Percentiles rank a stretch among this genome's conserved stretches.
These are phyloP conservation scores for Siphamia tubifer DNA, from an alignment of 2,113 vertebrate species.

Conservation along the genomic window DNA sequence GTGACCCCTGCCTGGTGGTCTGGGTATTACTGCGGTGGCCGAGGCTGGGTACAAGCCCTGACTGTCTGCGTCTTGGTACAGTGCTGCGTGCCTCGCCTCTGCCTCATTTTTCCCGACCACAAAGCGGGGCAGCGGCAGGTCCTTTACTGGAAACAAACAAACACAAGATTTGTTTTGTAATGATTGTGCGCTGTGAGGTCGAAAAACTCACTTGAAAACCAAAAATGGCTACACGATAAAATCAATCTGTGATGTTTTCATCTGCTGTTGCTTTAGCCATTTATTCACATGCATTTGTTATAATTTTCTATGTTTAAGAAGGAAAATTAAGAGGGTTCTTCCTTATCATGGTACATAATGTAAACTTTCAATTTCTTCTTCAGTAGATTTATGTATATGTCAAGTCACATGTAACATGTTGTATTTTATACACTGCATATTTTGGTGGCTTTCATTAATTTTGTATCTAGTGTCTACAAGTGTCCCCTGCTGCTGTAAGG, in stretches of 20 bases:
- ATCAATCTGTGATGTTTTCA: not conserved
- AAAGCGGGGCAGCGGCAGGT: slow-evolving; percentile 93
- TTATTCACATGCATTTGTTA: not conserved
- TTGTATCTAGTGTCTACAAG: too few species aligned
- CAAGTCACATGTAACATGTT: too few species aligned
- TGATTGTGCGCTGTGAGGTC: not conserved
- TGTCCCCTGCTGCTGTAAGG: too few species aligned
- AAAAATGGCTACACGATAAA: too few species aligned
- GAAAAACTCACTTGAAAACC: not conserved
- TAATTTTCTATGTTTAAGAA: not conserved
- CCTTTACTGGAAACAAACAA: slow-evolving; percentile 85
- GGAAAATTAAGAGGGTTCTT: not conserved
- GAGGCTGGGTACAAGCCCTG: slow-evolving; percentile 88
- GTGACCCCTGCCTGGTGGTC: slow-evolving; percentile 89
- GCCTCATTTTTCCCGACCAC: slow-evolving; percentile 93
- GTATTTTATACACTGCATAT: too few species aligned
- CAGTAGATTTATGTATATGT: not conserved
- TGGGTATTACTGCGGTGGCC: slow-evolving; percentile 89
- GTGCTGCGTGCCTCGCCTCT: slow-evolving; percentile 85
- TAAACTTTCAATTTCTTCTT: not conserved
- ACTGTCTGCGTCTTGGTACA: slow-evolving; percentile 91
- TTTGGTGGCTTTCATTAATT: too few species aligned
- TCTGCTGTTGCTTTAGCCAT: not conserved
- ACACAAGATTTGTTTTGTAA: not conserved
- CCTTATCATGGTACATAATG: slow-evolving; percentile 8